phyloP scores from a whole-genome alignment of 2,888 invertebrate genomes.

The Calameuta filiformis region DNA sequence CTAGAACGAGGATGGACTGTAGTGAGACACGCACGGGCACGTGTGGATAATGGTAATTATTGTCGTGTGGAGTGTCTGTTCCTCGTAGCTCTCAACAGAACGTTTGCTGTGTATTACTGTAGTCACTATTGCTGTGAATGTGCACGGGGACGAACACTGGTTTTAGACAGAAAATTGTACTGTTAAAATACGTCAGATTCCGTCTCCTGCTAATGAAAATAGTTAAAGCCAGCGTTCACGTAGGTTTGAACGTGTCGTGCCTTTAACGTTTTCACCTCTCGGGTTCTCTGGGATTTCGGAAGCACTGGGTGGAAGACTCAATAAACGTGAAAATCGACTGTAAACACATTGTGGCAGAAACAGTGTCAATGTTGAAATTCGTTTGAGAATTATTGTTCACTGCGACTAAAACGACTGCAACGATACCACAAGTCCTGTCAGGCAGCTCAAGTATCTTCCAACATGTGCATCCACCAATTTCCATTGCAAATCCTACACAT shows the following conservation, averaged over 20 bases:
- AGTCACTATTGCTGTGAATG: neutral
- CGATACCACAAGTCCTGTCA: neutral
- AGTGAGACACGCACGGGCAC: constrained; percentile 6
- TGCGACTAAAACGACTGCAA: neutral
- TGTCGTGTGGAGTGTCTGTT: neutral
- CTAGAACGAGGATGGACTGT: neutral
- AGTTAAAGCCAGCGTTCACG: neutral
- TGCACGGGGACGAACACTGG: neutral
- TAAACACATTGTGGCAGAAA: neutral
- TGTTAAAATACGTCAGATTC: neutral
- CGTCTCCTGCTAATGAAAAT: neutral
- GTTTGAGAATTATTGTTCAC: neutral
- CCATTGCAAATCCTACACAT: neutral
- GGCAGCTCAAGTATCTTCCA: neutral
- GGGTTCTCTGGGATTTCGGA: neutral
- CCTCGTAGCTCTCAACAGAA: neutral
- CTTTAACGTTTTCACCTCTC: neutral
- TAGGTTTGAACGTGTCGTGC: neutral
- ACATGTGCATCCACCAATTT: neutral
- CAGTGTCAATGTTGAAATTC: neutral
- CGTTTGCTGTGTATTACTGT: neutral
- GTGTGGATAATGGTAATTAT: constrained; percentile 9
- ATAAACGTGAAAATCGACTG: neutral
- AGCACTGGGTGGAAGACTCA: neutral
- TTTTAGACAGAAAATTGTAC: neutral